Conservation (phyloP, 2,888 invertebrate genomes). For the Hedya salicella region DNA sequence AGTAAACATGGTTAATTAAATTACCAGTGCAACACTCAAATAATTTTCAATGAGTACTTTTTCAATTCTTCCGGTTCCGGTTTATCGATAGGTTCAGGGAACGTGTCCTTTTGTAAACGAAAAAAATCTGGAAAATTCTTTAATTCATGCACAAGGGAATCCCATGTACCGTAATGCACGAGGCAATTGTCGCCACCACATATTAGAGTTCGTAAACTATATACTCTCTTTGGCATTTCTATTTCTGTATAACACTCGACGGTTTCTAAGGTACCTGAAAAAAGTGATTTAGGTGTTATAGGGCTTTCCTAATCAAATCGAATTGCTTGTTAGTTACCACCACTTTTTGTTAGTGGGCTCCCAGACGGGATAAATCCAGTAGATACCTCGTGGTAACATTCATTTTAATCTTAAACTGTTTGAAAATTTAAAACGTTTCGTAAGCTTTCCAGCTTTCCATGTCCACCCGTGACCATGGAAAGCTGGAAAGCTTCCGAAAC, state of each 20-base stretch:
- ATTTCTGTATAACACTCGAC: slow-evolving; percentile 63
- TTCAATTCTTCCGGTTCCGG: slow-evolving; percentile 54
- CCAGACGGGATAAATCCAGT: too few species aligned
- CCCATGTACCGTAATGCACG: slow-evolving; percentile 67
- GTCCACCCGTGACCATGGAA: too few species aligned
- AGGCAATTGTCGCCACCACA: slow-evolving; percentile 58
- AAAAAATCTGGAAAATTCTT: slow-evolving; percentile 53
- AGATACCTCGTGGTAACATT: too few species aligned
- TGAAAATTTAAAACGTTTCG: too few species aligned
- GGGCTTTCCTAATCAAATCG: too few species aligned
- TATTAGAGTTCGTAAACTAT: slow-evolving; percentile 44
- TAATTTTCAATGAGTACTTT: slow-evolving; percentile 50
- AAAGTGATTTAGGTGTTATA: neutral
- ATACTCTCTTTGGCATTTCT: slow-evolving; percentile 59
- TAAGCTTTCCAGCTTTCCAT: too few species aligned
- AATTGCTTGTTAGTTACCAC: too few species aligned
- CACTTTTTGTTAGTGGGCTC: too few species aligned
- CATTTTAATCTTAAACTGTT: too few species aligned
- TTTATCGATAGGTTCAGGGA: slow-evolving; percentile 51
- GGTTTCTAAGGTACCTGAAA: slow-evolving; percentile 58
- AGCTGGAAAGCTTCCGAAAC: too few species aligned
- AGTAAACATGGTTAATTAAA: neutral
- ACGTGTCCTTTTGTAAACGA: slow-evolving; percentile 54
- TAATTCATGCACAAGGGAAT: slow-evolving; percentile 60
- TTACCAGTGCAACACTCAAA: too few species aligned